phyloP scores from a whole-genome alignment of 2,888 invertebrate genomes.

The Leptinotarsa peninsularis region DNA sequence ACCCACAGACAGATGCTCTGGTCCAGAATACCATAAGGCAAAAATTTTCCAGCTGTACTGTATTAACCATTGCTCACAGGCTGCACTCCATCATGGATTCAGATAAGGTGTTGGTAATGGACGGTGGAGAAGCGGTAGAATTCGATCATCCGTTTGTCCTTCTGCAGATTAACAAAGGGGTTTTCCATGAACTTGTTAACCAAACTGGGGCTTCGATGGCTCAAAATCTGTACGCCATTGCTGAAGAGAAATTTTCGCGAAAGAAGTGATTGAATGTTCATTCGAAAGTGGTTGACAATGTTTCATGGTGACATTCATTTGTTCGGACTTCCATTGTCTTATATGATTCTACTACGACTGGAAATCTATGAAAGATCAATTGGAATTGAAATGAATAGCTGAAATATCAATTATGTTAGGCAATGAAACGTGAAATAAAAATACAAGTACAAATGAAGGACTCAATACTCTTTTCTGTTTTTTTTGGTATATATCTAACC shows the following conservation, averaged over 20 bases:
- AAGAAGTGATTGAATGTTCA: no score
- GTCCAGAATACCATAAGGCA: constrained; percentile 16
- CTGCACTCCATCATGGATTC: constrained; percentile 16
- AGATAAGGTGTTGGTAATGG: constrained; percentile 19
- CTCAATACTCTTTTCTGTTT: no score
- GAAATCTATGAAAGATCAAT: no score
- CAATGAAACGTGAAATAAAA: no score
- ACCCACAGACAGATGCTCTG: constrained; percentile 6
- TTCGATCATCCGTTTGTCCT: constrained; percentile 79
- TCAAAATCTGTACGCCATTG: constrained; percentile 36
- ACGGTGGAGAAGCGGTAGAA: constrained; percentile 16
- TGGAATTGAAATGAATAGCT: no score
- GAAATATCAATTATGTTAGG: no score
- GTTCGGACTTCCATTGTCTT: no score
- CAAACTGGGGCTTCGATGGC: constrained; percentile 70
- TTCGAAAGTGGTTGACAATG: no score
- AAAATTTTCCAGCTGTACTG: constrained; percentile 12
- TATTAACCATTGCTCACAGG: constrained; percentile 19
- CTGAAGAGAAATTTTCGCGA: constrained; percentile 9
- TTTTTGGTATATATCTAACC: no score
- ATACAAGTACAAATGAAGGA: no score
- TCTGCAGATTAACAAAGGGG: constrained; percentile 61
- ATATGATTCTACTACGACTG: no score
- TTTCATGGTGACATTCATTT: no score
- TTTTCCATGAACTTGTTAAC: constrained; percentile 69